Evolutionary conservation across 2,888 invertebrate species (phyloP), one percentile per base, ranked within the genome.

Genomic region (Toxonevra muliebris): DNA sequence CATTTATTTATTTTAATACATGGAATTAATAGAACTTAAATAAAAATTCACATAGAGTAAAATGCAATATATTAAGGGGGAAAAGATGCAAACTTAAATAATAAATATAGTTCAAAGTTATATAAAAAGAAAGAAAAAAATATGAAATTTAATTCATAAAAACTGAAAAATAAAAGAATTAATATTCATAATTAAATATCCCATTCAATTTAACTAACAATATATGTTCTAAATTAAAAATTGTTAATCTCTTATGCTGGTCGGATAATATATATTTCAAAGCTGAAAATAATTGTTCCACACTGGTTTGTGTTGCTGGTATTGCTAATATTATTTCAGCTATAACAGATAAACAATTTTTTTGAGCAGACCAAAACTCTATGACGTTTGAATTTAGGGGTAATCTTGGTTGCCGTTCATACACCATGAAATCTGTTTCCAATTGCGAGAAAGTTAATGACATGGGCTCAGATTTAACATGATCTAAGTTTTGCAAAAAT

Each of bases 291-390:
- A n/a, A n/a, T n/a, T n/a, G n/a, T n/a, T n/a, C n/a, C 52, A 69
- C 65, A 60, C 72, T 72, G n/a, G 69, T 69, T 70, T 70, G 71
- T 1, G 71, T 68, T 3, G 62, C 65, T 43, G 69, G 71, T 61
- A 71, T 68, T 17, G 69, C 66, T 43, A 69, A 50, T 13, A 71
- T 52, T 11, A 69, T 53, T 10, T 70, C 19, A 20, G 69, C 69
- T 57, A 70, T 45, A 52, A 30, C 54, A 42, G 65, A 42, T 58
- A 73, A 19, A 4, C 57, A 13, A 57, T 64, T 69, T n/a, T 64
- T 68, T 66, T 70, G 71, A 50, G 42, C 40, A 19, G 17, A 59
- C 73, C 73, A 73, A 69, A 69, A 72, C 10, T 73, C 64, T 45
- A 72, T 53, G 12, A 73, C 57, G 50, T 69, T 70, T 10, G 61